Base-by-base conservation (phyloP, 2,888 invertebrate genomes). In the Zygothrica quintamaculata region DNA sequence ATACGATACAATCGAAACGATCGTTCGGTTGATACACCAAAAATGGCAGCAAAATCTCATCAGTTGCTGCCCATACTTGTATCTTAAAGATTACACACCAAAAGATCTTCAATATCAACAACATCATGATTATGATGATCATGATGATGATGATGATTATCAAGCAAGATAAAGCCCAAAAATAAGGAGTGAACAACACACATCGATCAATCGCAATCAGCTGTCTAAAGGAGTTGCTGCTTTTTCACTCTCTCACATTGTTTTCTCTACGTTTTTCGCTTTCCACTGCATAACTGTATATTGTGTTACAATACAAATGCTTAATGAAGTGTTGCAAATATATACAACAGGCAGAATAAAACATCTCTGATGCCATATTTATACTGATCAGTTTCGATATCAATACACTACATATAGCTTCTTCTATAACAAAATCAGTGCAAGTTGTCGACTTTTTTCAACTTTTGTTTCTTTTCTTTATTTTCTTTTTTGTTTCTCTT, bases 1-100 rank as follows among this genome's bases (percentile, higher is more conserved):
- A 22, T n/a, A n/a, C n/a, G n/a, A n/a, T n/a, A n/a, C n/a, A n/a
- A n/a, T n/a, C n/a, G n/a, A n/a, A n/a, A 22, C 18, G 18, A 22
- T 22, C 18, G 18, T 5, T 22, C 5, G 18, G 5, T 22, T 22
- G 37, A 16, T n/a, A n/a, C n/a, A n/a, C 88, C 89, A 82, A 88
- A 89, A 85, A 89, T 84, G 89, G 89, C 74, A 81, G 66, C 76
- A 85, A 88, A 86, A 85, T 81, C 89, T 89, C 89, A 88, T 89
- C 89, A 89, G 78, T 59, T 76, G 62, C 22, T 85, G 77, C 71
- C 79, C 88, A 86, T 88, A 80, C 82, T 77, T 71, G 77, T 50
- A 29, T 29, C n/a, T 29, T 1, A 9, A n/a, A 29, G 81, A 78
- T 84, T 70, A 65, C 78, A 55, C 48, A 40, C 53, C 43, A 36